Base-by-base conservation (phyloP, 1,140 invertebrate genomes). In the Dufourea novaeangliae region DNA sequence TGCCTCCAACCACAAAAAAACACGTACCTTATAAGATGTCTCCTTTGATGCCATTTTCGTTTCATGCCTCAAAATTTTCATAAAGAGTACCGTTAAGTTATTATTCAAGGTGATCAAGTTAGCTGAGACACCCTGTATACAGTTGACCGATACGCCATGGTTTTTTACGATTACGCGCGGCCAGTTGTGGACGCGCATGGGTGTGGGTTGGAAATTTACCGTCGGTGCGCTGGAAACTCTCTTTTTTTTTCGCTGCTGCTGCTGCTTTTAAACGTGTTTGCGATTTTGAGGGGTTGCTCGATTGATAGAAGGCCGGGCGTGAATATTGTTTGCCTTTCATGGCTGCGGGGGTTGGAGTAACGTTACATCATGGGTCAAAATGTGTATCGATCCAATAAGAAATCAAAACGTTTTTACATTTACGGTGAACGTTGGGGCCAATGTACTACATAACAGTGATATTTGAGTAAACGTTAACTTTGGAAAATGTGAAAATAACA, bases 281-380 rank as follows among this genome's bases (percentile, higher is more conserved):
- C 69, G 64, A 32, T 76, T 75, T 76, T 69, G 73, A 76, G 73
- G 73, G 73, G 73, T 76, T 69, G 73, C 57, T 59, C 66, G 54
- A 34, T 41, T 50, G 64, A 76, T 76, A 46, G 73, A 69, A 69
- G 54, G 67, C 64, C 66, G 54, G 56, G 11, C 34, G 64, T 27
- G 73, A 76, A 76, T 76, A 76, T 76, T 69, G 73, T 76, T 76
- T 69, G 66, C 54, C 73, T 59, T 69, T 69, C 59, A 69, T 76
- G 69, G 73, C 64, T 7, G 14, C 39, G 39, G 34, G 14, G 22
- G 7, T 67, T 39, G 50, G 34, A 34, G 59, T n/a, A 34, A 56
- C 32, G 27, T 29, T 29, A 34, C 34, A n/a, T 41, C 34, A 17
- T 57, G 27, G 20, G 8, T 10, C 14, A 20, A 32, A 25, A 27